Conservation (phyloP, 30 jellyfish, hydroid and myxozoan genomes). For the Turritopsis rubra region DNA sequence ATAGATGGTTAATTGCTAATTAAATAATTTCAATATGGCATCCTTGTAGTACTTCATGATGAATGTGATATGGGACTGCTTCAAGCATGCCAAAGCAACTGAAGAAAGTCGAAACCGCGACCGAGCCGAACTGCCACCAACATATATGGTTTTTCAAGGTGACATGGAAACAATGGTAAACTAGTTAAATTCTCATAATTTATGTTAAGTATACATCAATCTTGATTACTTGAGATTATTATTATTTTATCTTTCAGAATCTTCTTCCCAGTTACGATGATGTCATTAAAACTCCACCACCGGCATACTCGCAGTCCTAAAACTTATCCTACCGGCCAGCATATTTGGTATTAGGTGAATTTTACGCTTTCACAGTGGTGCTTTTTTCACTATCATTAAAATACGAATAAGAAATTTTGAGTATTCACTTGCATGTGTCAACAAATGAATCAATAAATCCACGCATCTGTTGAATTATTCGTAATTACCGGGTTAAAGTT, state of each 20-base stretch:
- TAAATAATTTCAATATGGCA: not conserved
- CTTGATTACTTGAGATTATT: too few relatives aligned
- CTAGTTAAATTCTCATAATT: too few relatives aligned
- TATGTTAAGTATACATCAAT: too few relatives aligned
- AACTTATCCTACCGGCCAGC: too few relatives aligned
- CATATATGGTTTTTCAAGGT: slow-evolving; percentile 9
- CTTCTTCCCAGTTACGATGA: slow-evolving; percentile 77
- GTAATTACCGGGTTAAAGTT: too few relatives aligned
- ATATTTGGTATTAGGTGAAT: too few relatives aligned
- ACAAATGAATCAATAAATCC: too few relatives aligned
- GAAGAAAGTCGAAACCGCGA: slow-evolving; percentile 30
- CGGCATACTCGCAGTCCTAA: slow-evolving; percentile 26
- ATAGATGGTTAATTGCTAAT: not conserved
- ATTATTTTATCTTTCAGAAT: slow-evolving; percentile 34
- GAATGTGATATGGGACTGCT: slow-evolving; percentile 35
- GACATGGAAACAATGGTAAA: slow-evolving; percentile 27
- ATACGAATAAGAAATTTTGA: too few relatives aligned
- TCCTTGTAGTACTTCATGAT: slow-evolving; percentile 17
- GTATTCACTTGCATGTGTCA: too few relatives aligned
- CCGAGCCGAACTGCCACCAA: not conserved
- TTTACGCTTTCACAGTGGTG: too few relatives aligned
- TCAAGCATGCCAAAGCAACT: slow-evolving; percentile 14
- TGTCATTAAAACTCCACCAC: slow-evolving; percentile 50
- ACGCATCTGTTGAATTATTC: too few relatives aligned
- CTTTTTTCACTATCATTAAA: too few relatives aligned